Evolutionary conservation across 1,140 invertebrate genomes (phyloP).

Genomic region (Platyscapa corneri): DNA sequence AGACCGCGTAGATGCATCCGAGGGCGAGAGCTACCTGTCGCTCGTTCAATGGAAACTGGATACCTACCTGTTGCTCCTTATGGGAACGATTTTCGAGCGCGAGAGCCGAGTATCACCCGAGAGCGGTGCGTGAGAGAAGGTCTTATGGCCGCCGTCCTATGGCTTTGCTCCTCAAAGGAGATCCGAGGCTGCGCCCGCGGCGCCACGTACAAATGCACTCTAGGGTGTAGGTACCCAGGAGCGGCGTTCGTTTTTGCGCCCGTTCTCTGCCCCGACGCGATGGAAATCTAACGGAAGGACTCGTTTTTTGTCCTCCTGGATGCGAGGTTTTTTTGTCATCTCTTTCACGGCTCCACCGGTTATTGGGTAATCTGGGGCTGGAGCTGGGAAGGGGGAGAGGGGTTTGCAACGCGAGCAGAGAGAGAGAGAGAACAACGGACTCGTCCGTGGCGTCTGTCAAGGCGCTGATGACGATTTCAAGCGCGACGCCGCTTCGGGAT

Average conservation of each 20-base stretch:
- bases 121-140: conserved; percentile 12
- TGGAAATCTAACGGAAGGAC: conserved; percentile 51
- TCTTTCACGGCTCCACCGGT: conserved; percentile 13
- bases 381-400: too few species aligned
- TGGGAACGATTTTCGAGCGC: conserved; percentile 52
- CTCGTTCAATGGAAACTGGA: conserved; percentile 53
- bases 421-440: too few species aligned
- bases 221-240: neutral
- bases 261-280: neutral
- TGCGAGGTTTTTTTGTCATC: conserved; percentile 5
- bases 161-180: neutral
- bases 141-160: neutral
- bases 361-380: conserved; percentile 15
- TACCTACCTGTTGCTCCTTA: conserved; percentile 51
- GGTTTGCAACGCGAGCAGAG: neutral
- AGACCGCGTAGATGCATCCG: neutral
- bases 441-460: neutral
- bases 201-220: conserved; percentile 25
- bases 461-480: neutral
- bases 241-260: conserved; percentile 5
- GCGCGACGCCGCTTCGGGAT: conserved; percentile 5
- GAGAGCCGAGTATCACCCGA: neutral
- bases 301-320: conserved; percentile 13
- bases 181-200: neutral
- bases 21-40: conserved; percentile 49